Evolutionary conservation across 1,140 invertebrate genomes (phyloP).

Genomic region (Prorops nasuta): DNA sequence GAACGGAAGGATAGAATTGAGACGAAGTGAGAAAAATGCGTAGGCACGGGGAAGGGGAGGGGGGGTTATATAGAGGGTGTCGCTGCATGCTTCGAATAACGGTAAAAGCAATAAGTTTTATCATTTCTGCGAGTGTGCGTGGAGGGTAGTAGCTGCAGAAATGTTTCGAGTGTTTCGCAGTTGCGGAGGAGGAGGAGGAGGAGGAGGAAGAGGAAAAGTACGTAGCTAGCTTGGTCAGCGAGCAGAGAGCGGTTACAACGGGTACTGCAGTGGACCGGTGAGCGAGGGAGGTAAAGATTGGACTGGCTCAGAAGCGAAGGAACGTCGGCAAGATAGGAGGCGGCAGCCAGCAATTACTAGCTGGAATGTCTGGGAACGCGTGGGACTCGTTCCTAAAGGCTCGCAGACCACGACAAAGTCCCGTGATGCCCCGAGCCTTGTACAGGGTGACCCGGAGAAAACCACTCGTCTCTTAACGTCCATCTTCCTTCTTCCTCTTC

Average conservation of each 20-base stretch:
- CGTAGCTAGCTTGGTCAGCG: not conserved
- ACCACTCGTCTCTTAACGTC: not conserved
- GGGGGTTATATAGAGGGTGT: not conserved
- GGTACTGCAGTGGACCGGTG: no score
- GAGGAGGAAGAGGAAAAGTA: constrained; percentile 1
- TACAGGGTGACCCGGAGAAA: constrained; percentile 20
- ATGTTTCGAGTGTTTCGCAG: no score
- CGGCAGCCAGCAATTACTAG: constrained; percentile 52
- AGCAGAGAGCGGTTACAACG: not conserved
- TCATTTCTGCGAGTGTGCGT: no score
- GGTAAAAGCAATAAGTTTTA: no score
- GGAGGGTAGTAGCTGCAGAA: no score
- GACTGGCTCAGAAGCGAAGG: constrained; percentile 31
- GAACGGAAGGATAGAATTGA: no score
- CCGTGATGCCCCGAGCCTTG: constrained; percentile 9
- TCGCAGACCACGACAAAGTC: constrained; percentile 38
- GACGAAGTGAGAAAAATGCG: constrained; percentile 3
- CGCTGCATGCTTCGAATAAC: no score
- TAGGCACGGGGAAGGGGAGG: constrained; percentile 1
- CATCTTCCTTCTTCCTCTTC: constrained; percentile 9
- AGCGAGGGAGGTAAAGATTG: constrained; percentile 9
- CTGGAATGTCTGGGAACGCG: constrained; percentile 52
- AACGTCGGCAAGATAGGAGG: constrained; percentile 43
- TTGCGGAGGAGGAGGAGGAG: constrained; percentile 1
- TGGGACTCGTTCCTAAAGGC: constrained; percentile 46